These are phyloP conservation scores for Acronicta aceris DNA, from an alignment of 2,888 invertebrate genomes.

Conservation along the genomic window DNA sequence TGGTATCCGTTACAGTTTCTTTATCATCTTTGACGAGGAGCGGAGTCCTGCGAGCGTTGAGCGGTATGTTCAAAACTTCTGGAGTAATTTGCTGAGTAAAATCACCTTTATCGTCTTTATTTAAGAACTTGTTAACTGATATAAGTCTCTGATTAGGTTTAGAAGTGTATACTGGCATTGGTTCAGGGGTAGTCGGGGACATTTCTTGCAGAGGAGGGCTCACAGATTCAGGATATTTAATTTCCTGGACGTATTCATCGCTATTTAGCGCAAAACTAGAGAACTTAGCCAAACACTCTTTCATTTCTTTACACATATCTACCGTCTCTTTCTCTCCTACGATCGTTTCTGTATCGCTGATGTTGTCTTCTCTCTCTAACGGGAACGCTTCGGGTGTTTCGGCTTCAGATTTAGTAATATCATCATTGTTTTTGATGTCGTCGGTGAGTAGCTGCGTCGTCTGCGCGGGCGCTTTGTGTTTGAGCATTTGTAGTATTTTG, in stretches of 20 bases:
- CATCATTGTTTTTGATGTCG: slow-evolving; percentile 62
- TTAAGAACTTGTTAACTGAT: slow-evolving; percentile 74
- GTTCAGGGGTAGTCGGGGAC: slow-evolving; percentile 79
- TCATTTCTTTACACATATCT: slow-evolving; percentile 74
- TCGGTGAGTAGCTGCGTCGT: slow-evolving; percentile 58
- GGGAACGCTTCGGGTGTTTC: slow-evolving; percentile 82
- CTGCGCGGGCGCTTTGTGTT: slow-evolving; percentile 71
- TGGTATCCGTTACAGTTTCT: slow-evolving; percentile 49
- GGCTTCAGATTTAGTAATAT: slow-evolving; percentile 62
- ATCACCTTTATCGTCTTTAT: slow-evolving; percentile 62
- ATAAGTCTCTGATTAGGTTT: slow-evolving; percentile 76
- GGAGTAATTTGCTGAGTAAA: slow-evolving; percentile 59
- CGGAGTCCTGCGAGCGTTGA: slow-evolving; percentile 71
- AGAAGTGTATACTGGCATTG: slow-evolving; percentile 73
- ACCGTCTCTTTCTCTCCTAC: slow-evolving; percentile 63
- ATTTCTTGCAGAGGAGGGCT: slow-evolving; percentile 84
- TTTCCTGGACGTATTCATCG: slow-evolving; percentile 24
- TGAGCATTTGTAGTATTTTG: slow-evolving; percentile 78
- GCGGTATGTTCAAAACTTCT: slow-evolving; percentile 70
- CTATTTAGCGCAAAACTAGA: slow-evolving; percentile 76
- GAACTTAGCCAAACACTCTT: slow-evolving; percentile 81
- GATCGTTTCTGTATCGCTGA: slow-evolving; percentile 74
- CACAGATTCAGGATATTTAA: slow-evolving; percentile 78
- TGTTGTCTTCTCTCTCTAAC: slow-evolving; percentile 72
- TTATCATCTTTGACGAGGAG: slow-evolving; percentile 64